These are phyloP conservation scores for Zonitis immaculata DNA, from an alignment of 2,888 invertebrate species.

Conservation along the genomic window DNA sequence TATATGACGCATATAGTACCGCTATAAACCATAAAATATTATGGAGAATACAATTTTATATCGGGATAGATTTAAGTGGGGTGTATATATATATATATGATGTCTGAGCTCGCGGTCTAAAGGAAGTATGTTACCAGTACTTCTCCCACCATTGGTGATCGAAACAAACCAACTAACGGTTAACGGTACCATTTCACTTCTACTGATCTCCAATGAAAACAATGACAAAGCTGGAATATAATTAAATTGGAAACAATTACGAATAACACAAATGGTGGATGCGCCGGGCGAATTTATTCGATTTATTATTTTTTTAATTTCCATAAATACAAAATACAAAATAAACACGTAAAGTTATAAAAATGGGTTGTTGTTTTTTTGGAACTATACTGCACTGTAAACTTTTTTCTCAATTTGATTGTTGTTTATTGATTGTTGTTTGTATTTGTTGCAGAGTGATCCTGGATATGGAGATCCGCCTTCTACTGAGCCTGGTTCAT, in stretches of 20 bases:
- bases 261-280: background rate
- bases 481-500: constrained; percentile 6
- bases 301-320: too few relatives aligned
- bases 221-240: background rate
- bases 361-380: too few relatives aligned
- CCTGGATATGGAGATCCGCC: background rate
- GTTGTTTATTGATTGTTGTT: too few relatives aligned
- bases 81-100: background rate
- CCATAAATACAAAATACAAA: too few relatives aligned
- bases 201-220: constrained; percentile 29
- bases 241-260: too few relatives aligned
- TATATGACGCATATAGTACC: background rate
- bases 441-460: background rate
- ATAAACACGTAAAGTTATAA: background rate
- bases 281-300: background rate
- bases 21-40: background rate
- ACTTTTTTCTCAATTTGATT: too few relatives aligned
- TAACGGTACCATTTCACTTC: constrained; percentile 43
- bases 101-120: constrained; percentile 28
- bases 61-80: background rate
- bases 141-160: constrained; percentile 21
- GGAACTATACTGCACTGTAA: too few relatives aligned
- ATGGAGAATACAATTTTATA: background rate
- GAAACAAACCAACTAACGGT: constrained; percentile 34
- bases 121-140: constrained; percentile 37